Base-by-base conservation (phyloP, 2,113 vertebrate species). In the Leiothrix lutea region DNA sequence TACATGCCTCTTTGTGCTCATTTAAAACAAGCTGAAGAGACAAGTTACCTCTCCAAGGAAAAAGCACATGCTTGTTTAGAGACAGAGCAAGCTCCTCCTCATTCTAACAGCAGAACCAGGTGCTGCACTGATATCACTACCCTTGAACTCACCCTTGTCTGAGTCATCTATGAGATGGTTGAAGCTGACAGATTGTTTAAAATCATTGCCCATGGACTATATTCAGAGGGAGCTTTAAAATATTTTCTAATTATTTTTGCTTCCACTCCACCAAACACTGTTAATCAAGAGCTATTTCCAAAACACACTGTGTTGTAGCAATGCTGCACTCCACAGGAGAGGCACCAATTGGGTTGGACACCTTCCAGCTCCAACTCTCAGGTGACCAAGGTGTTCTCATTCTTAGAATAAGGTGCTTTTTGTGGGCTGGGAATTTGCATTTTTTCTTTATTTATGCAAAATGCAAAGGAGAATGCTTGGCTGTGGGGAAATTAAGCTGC, bases 241-340 rank as follows among this genome's bases (percentile, higher is more conserved):
- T 90, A 94, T 92, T 92, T 95, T 91, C 93, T 94, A 97, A 97
- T 97, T 97, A 95, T 85, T 96, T 96, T 96, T 91, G 78, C 89
- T 97, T 97, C 96, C 96, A 96, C 82, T 93, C 84, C 96, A 97
- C 35, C 7, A 35, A 95, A 81, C 94, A 94, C 51, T 64, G 90
- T 87, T 96, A 96, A 97, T 96, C 87, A 94, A 88, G 92, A 94
- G 48, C 77, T 91, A 71, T 96, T 97, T 92, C 92, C 90, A 92
- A 96, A 96, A 87, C 77, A 94, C 1, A 0, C 35, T 88, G 28
- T 38, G 70, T 69, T 94, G 77, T 75, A 89, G 80, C 73, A 48
- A 88, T 26, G 73, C 79, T 90, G 42, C n/a, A 75, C 87, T 89
- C 91, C 36, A 64, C 70, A 81, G 89, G 94, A 94, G 80, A 92